A percentile compares a stretch with the other conserved stretches of the same genome.
Conservation (phyloP, 2,888 invertebrate species). For the Ochropacha duplaris region DNA sequence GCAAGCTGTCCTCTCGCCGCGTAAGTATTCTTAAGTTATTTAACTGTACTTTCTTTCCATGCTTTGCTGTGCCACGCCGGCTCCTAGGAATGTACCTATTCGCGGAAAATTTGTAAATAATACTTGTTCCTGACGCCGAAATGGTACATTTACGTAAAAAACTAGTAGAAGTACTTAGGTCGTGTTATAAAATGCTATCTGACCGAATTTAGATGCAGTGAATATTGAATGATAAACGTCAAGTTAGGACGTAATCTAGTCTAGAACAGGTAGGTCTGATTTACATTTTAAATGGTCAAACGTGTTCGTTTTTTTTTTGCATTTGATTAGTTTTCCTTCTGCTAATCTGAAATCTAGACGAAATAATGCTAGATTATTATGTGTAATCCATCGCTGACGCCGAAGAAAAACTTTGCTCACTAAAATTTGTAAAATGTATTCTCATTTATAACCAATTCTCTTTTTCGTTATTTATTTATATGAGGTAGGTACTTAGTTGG, state of each 20-base stretch:
- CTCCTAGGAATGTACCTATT: conserved; percentile 54
- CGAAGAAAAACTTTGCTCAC: no score
- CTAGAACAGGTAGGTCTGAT: conserved; percentile 27
- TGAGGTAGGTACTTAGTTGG: no score
- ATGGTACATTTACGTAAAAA: conserved; percentile 38
- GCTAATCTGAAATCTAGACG: not conserved
- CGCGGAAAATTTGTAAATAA: conserved; percentile 60
- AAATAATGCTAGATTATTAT: no score
- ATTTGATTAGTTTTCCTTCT: conserved; percentile 8
- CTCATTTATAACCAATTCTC: no score
- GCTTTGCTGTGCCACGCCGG: conserved; percentile 54
- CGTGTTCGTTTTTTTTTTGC: conserved; percentile 13
- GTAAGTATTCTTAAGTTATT: conserved; percentile 73
- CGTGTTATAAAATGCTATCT: conserved; percentile 39
- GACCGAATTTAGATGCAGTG: conserved; percentile 33
- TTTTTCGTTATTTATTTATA: no score
- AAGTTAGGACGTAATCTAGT: conserved; percentile 20
- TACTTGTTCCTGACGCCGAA: conserved; percentile 13
- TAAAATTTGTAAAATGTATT: no score
- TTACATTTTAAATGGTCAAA: conserved; percentile 16
- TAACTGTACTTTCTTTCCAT: conserved; percentile 76
- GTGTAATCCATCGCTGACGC: no score
- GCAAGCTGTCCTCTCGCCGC: conserved; percentile 47
- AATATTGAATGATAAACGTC: conserved; percentile 22
- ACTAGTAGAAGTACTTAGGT: conserved; percentile 50